phyloP scores from a whole-genome alignment of 2,797 vertebrate genomes.

The Nannoperca australis region DNA sequence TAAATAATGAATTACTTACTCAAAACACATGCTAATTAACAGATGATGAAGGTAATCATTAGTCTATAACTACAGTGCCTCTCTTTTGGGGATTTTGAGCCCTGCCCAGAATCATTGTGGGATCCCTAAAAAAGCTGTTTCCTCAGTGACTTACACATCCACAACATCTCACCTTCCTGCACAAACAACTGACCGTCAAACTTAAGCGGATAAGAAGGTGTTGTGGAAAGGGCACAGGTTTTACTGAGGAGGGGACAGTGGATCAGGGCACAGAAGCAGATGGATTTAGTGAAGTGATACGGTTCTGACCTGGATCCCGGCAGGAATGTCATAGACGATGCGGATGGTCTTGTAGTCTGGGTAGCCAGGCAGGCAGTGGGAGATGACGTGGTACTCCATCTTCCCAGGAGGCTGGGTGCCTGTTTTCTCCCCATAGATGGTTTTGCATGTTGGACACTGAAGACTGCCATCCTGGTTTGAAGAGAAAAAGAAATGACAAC shows the following conservation, averaged over 20 bases:
- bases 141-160: constrained; percentile 23
- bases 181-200: constrained; percentile 28
- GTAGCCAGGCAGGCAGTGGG: constrained; percentile 94
- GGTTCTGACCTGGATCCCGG: constrained; percentile 91
- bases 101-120: background rate
- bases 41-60: background rate
- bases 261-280: constrained; percentile 40
- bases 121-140: constrained; percentile 29
- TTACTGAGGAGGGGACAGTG: constrained; percentile 32
- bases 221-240: constrained; percentile 37
- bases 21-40: background rate
- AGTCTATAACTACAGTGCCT: background rate
- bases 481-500: background rate
- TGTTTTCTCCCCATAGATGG: constrained; percentile 96
- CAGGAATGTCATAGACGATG: constrained; percentile 96
- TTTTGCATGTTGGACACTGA: constrained; percentile 96
- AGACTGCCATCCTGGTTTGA: constrained; percentile 93
- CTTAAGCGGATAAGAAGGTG: constrained; percentile 60
- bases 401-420: constrained; percentile 96
- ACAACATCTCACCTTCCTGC: constrained; percentile 36
- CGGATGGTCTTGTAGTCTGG: constrained; percentile 93
- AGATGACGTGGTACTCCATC: constrained; percentile 97
- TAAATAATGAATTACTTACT: background rate
- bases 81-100: background rate
- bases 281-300: constrained; percentile 36